Base-by-base conservation (phyloP, 2,888 invertebrate genomes). In the Megamerina dolium region DNA sequence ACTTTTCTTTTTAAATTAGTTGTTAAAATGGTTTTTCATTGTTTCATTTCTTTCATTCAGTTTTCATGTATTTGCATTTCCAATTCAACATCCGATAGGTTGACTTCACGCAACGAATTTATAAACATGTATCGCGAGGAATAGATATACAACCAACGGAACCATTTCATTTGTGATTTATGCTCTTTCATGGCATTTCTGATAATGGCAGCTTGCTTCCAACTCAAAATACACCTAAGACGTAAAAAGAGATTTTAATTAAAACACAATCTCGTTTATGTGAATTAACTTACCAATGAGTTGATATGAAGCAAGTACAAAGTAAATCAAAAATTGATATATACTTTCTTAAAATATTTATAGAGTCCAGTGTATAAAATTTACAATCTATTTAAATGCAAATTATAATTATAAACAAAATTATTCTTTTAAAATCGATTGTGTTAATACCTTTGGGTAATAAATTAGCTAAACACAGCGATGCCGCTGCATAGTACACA, bases 161-260 rank as follows among this genome's bases (percentile, higher is more conserved):
- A 97, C 97, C 97, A 99, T 29, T 90, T 81, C 74, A 91, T 82
- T 70, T 99, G 97, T n/a, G 92, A 90, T 54, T 77, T 73, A 68
- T 97, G 94, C 42, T 80, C 78, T 52, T 77, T 76, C 93, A 96
- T 94, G 4, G 94, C 93, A 52, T 76, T 73, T 66, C 85, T 76
- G 19, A 85, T 72, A 18, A 75, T 68, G 4, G 74, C 63, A 40
- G 80, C 77, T 52, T 82, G 79, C 5, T 75, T 73, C 75, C 79
- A 78, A 43, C 77, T 77, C 26, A 81, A 74, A 65, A 84, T 80
- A 66, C 80, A 84, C 73, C 83, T 84, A 62, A n/a, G n/a, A n/a
- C n/a, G n/a, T n/a, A n/a, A n/a, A n/a, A n/a, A n/a, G n/a, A 14
- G 20, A 20, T 34, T 45, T 23, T 20, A 26, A 27, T 30, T 38